phyloP scores from a whole-genome alignment of 2,797 vertebrate species.

The Lithobates pipiens region DNA sequence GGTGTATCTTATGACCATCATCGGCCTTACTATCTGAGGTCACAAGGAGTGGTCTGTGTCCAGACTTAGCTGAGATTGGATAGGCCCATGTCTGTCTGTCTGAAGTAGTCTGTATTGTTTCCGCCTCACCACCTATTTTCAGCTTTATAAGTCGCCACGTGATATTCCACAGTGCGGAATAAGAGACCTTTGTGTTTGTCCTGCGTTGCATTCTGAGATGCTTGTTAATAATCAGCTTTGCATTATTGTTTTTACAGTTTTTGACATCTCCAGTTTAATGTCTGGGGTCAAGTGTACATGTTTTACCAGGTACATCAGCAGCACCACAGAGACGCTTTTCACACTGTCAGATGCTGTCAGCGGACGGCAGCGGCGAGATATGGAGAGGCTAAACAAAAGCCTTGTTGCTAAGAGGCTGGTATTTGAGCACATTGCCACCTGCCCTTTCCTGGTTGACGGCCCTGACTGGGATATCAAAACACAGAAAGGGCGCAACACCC shows the following conservation, averaged over 20 bases:
- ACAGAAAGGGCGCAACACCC: conserved; percentile 30
- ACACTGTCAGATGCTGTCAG: conserved; percentile 14
- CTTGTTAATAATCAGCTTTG: conserved; percentile 14
- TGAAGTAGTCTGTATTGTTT: too few species aligned
- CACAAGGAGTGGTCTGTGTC: too few species aligned
- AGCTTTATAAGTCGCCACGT: conserved; percentile 32
- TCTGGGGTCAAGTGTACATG: conserved; percentile 11
- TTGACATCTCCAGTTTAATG: background rate
- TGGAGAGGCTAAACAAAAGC: conserved; percentile 25
- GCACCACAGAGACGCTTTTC: background rate
- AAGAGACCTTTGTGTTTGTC: conserved; percentile 15
- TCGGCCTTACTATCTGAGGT: too few species aligned
- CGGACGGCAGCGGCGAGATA: background rate
- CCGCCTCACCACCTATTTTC: conserved; percentile 2
- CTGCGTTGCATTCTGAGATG: conserved; percentile 1
- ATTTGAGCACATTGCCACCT: conserved; percentile 33
- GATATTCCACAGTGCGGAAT: conserved; percentile 13
- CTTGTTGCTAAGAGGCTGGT: conserved; percentile 35
- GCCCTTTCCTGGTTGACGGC: conserved; percentile 25
- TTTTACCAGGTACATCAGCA: conserved; percentile 2
- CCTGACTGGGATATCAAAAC: conserved; percentile 25
- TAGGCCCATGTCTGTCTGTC: too few species aligned
- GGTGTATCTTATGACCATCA: too few species aligned
- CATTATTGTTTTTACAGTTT: conserved; percentile 19
- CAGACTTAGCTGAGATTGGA: too few species aligned